These are phyloP conservation scores for Lamproptera curius DNA, from an alignment of 2,888 invertebrate species.

Conservation along the genomic window DNA sequence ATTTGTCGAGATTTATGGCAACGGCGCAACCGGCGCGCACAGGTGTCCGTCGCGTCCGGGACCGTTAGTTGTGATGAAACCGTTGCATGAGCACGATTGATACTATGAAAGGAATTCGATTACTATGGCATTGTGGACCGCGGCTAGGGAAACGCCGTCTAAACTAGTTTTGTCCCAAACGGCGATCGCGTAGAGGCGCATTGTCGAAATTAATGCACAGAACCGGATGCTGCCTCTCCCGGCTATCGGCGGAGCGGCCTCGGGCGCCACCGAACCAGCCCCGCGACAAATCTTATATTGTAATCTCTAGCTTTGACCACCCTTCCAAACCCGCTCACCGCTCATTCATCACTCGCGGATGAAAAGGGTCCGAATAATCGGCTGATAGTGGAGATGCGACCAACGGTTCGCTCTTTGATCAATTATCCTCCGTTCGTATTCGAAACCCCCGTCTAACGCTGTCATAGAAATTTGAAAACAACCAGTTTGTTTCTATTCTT, in stretches of 20 bases:
- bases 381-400: slow-evolving; percentile 51
- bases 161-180: slow-evolving; percentile 71
- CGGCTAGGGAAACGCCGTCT: slow-evolving; percentile 53
- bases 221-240: slow-evolving; percentile 73
- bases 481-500: slow-evolving; percentile 56
- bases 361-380: slow-evolving; percentile 63
- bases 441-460: slow-evolving; percentile 45
- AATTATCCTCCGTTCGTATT: slow-evolving; percentile 56
- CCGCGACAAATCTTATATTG: slow-evolving; percentile 59
- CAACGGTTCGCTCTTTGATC: slow-evolving; percentile 66
- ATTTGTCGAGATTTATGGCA: neutral
- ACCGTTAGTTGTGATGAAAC: slow-evolving; percentile 50
- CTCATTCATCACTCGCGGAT: slow-evolving; percentile 64
- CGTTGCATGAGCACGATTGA: slow-evolving; percentile 55
- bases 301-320: slow-evolving; percentile 57
- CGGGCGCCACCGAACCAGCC: slow-evolving; percentile 61
- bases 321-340: slow-evolving; percentile 46
- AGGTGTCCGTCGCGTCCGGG: slow-evolving; percentile 1
- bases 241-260: slow-evolving; percentile 66
- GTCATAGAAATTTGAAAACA: slow-evolving; percentile 67
- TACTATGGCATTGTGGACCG: slow-evolving; percentile 51
- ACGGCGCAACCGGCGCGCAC: neutral
- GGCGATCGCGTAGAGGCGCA: slow-evolving; percentile 59
- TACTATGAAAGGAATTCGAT: slow-evolving; percentile 66
- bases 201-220: slow-evolving; percentile 68